phyloP scores from a whole-genome alignment of 2,797 vertebrate species.

The Sciaenops ocellatus region DNA sequence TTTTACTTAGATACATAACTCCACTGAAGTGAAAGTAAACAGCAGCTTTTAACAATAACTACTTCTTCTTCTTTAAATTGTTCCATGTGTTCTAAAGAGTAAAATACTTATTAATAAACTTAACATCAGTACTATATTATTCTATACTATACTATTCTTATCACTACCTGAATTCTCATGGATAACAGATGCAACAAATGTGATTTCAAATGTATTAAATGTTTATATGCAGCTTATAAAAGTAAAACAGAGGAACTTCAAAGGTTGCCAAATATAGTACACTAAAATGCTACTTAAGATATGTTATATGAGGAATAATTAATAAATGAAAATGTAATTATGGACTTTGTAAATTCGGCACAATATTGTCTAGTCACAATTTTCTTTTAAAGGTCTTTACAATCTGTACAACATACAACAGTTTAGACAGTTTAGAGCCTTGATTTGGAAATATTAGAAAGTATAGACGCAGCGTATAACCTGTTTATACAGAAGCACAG shows the following conservation, averaged over 20 bases:
- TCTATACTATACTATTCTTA: too few species aligned
- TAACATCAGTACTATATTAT: too few species aligned
- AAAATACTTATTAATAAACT: background rate
- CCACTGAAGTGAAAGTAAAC: background rate
- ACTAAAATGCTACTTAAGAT: background rate
- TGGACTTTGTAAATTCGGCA: too few species aligned
- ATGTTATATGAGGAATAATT: background rate
- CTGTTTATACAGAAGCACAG: background rate
- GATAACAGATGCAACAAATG: background rate
- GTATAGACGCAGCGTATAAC: too few species aligned
- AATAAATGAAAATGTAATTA: background rate
- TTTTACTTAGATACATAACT: background rate
- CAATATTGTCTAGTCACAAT: too few species aligned
- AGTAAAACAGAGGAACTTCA: background rate
- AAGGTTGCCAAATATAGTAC: background rate
- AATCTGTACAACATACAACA: too few species aligned
- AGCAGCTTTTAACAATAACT: background rate
- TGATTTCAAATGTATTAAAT: constrained; percentile 10
- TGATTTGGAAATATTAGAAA: too few species aligned
- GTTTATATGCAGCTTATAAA: background rate
- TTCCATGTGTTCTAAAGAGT: background rate
- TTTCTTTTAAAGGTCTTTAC: too few species aligned
- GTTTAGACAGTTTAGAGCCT: too few species aligned
- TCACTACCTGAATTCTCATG: background rate
- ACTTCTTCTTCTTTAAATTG: background rate